phyloP scores from a whole-genome alignment of 2,797 vertebrate genomes.

The Taeniopygia guttata region DNA sequence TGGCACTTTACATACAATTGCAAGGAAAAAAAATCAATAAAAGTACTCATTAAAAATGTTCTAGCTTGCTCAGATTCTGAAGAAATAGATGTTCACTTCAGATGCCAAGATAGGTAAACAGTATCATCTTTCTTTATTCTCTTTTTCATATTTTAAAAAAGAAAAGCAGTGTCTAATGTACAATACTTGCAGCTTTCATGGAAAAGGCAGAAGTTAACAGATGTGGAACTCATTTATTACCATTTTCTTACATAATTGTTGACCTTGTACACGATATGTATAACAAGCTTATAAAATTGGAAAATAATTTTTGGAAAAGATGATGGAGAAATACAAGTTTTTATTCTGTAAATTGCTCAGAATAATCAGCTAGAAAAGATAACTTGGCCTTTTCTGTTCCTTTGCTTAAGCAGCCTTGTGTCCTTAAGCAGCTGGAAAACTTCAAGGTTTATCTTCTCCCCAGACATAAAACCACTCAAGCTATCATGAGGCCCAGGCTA shows the following conservation, averaged over 20 bases:
- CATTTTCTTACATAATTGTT: not conserved
- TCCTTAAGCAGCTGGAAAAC: not conserved
- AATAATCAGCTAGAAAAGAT: not conserved
- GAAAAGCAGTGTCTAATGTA: accelerated
- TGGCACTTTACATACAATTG: not conserved
- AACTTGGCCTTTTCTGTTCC: not conserved
- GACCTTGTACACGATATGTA: not conserved
- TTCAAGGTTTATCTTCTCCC: not conserved
- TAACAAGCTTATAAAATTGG: not conserved
- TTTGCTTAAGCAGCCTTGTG: not conserved
- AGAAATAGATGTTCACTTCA: not conserved
- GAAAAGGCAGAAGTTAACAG: not conserved
- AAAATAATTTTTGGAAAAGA: not conserved
- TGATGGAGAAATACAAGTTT: not conserved
- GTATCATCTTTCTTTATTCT: not conserved
- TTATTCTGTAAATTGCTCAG: not conserved
- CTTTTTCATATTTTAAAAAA: not conserved
- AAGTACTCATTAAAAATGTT: not conserved
- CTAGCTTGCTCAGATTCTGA: not conserved
- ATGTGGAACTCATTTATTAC: not conserved
- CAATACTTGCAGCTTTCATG: not conserved
- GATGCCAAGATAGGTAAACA: not conserved
- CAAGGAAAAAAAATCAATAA: not conserved
- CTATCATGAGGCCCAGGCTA: not conserved
- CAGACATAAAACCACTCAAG: not conserved